Evolutionary conservation across 92 coral and sea anemone species (phyloP).

Genomic region (Montipora capitata): DNA sequence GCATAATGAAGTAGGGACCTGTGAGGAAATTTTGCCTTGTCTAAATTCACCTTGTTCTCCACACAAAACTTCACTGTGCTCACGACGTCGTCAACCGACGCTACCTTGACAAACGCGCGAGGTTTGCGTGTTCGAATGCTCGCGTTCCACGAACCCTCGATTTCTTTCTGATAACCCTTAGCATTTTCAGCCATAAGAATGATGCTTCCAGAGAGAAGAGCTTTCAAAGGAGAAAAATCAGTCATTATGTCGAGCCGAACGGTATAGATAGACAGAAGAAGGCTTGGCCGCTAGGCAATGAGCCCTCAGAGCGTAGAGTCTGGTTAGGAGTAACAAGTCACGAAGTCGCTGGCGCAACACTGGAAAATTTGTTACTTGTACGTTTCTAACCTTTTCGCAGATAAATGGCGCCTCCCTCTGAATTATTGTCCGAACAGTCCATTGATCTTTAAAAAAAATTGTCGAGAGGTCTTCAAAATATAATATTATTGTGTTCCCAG

Average conservation of each 20-base stretch:
- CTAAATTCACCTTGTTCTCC: constrained; percentile 67
- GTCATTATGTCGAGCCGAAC: constrained; percentile 25
- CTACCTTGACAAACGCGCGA: constrained; percentile 76
- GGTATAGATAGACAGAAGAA: not conserved
- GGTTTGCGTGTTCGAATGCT: constrained; percentile 67
- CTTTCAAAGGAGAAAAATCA: constrained; percentile 60
- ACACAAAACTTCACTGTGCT: constrained; percentile 82
- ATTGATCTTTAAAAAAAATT: no score
- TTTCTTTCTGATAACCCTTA: constrained; percentile 44
- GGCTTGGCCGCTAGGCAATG: no score
- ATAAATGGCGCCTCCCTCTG: no score
- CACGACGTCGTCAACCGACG: constrained; percentile 72
- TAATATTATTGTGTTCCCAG: no score
- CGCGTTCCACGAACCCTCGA: constrained; percentile 79
- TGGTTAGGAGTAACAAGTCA: not conserved
- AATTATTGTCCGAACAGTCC: no score
- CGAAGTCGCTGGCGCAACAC: no score
- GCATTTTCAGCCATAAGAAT: constrained; percentile 38
- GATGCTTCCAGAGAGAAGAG: constrained; percentile 51
- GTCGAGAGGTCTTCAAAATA: no score
- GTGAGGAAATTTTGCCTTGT: no score
- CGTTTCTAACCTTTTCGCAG: no score
- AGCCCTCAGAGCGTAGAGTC: no score
- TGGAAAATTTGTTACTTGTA: no score
- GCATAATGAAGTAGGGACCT: not conserved